phyloP scores from a whole-genome alignment of 92 coral and sea anemone genomes.

The Epizoanthus ramosus region DNA sequence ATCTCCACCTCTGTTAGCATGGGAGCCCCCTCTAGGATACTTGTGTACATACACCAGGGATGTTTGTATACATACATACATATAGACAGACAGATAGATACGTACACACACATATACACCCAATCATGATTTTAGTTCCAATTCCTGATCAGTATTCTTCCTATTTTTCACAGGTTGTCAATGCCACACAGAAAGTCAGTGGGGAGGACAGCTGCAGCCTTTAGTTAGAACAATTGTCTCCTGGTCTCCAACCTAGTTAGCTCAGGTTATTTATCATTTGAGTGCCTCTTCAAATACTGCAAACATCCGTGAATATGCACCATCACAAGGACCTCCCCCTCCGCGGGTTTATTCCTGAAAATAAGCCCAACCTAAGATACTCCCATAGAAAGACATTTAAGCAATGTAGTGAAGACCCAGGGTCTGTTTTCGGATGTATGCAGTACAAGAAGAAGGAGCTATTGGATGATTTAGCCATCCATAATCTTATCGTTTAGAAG shows the following conservation, averaged over 20 bases:
- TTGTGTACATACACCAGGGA: too few relatives aligned
- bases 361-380: slow-evolving; percentile 9
- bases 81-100: too few relatives aligned
- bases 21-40: too few relatives aligned
- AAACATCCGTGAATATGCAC: slow-evolving; percentile 12
- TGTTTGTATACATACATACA: too few relatives aligned
- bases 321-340: slow-evolving; percentile 21
- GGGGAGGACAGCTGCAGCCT: slow-evolving; percentile 28
- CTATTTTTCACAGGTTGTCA: neutral
- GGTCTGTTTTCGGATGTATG: too few relatives aligned
- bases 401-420: neutral
- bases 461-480: too few relatives aligned
- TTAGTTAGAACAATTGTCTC: slow-evolving; percentile 8
- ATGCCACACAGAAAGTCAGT: slow-evolving; percentile 21
- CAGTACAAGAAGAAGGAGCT: neutral
- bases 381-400: slow-evolving; percentile 10
- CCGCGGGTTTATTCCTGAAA: slow-evolving; percentile 22
- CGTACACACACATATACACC: too few relatives aligned
- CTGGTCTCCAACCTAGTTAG: neutral
- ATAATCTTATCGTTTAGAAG: too few relatives aligned
- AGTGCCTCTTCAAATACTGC: slow-evolving; percentile 19
- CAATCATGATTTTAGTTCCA: too few relatives aligned
- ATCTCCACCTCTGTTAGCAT: too few relatives aligned
- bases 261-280: slow-evolving; percentile 23
- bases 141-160: too few relatives aligned